Evolutionary conservation across 2,888 invertebrate genomes (phyloP), one percentile per base, ranked within the genome.

Genomic region (Drosophila stalkeri): DNA sequence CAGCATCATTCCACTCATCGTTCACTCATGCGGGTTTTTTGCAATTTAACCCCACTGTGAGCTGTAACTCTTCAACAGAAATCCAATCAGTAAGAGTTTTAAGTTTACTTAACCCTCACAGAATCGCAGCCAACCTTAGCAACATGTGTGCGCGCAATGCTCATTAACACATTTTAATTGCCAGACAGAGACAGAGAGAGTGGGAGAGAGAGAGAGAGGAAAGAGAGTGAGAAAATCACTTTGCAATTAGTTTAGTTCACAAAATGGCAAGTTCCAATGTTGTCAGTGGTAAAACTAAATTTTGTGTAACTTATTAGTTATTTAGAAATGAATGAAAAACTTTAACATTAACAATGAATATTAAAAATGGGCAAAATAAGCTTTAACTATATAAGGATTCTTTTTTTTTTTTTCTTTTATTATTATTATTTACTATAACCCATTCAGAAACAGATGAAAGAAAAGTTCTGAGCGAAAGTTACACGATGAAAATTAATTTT

Each of bases 131-230:
- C 31, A 31, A 8, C 11, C 31, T 51, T 51, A 18, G 49, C 55
- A 47, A 66, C 72, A 72, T 65, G 64, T 77, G 75, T 64, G 78
- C 49, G 64, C 67, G 54, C 57, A 70, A 57, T 73, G 63, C 80
- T 80, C 75, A 82, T 82, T 82, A 82, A 68, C 80, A 73, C 75
- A 60, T 78, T 72, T 81, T 72, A 78, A 80, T 78, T 80, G 59
- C 59, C 59, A 61, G 62, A 46, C 43, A 44, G 33, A 39, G 44
- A 39, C n/a, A 23, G 41, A 33, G 18, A 27, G 41, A 33, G 16
- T 20, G 41, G 14, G 18, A 20, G 41, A 33, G 16, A 23, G 31
- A 33, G 18, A 20, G 41, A 14, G 18, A 56, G 71, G 41, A 14
- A 16, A 56, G 71, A 49, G 49, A 41, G 41, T 14, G 31, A 33